Percentiles rank a stretch among this genome's conserved stretches.
These are phyloP conservation scores for Muschampia plurimacula DNA, from an alignment of 2,888 invertebrate genomes.

Conservation along the genomic window DNA sequence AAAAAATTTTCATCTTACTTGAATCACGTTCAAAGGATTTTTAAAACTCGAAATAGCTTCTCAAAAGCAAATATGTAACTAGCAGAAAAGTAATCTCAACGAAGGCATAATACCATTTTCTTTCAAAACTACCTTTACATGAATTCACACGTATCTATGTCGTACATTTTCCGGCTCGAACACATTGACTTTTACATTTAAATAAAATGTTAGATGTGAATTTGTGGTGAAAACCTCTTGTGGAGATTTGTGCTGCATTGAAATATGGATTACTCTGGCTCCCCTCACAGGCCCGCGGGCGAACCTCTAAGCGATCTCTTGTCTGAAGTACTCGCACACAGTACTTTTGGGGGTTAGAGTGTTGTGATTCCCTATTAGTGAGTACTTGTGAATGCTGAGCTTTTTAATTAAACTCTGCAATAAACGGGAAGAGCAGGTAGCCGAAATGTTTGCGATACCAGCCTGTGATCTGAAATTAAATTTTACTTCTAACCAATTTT, in stretches of 20 bases:
- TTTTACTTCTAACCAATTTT: constrained; percentile 8
- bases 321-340: constrained; percentile 58
- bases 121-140: constrained; percentile 23
- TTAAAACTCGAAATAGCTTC: constrained; percentile 16
- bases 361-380: constrained; percentile 75
- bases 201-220: constrained; percentile 31
- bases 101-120: constrained; percentile 19
- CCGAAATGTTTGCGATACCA: constrained; percentile 51
- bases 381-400: constrained; percentile 66
- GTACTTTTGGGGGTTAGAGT: constrained; percentile 51
- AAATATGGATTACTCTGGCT: constrained; percentile 50
- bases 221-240: constrained; percentile 35
- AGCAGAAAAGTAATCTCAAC: constrained; percentile 5
- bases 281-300: constrained; percentile 59
- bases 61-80: constrained; percentile 29
- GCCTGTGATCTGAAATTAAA: constrained; percentile 40
- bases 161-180: not conserved
- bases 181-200: constrained; percentile 30
- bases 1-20: constrained; percentile 31
- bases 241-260: constrained; percentile 38
- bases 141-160: not conserved
- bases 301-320: constrained; percentile 55
- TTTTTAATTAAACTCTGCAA: constrained; percentile 75
- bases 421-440: constrained; percentile 53
- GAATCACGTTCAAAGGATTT: constrained; percentile 34